Percentiles rank a stretch among this genome's conserved stretches.
Evolutionary conservation across 1,140 invertebrate genomes (phyloP).

Genomic region (Drosophila takahashii): DNA sequence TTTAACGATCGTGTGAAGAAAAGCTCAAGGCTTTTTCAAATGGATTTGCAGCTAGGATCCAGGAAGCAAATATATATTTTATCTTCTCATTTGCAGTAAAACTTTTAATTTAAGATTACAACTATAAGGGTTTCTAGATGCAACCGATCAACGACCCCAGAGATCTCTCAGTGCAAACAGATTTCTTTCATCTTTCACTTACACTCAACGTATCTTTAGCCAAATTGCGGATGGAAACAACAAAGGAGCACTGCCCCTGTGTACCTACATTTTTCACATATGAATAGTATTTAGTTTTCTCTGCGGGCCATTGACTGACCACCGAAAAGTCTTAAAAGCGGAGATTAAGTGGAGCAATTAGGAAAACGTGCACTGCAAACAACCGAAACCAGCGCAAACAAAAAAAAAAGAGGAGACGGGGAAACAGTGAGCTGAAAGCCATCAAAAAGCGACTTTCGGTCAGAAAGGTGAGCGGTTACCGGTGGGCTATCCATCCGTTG

Average conservation of each 20-base stretch:
- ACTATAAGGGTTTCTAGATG: neutral
- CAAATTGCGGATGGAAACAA: slow-evolving; percentile 5
- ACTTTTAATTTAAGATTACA: neutral
- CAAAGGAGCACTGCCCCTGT: slow-evolving; percentile 3
- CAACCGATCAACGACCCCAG: slow-evolving; percentile 3
- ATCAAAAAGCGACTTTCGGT: slow-evolving; percentile 52
- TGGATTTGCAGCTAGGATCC: neutral
- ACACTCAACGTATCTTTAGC: slow-evolving; percentile 6
- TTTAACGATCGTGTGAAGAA: slow-evolving; percentile 24
- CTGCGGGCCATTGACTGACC: slow-evolving; percentile 64
- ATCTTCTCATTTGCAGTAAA: neutral
- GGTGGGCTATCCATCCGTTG: slow-evolving; percentile 4
- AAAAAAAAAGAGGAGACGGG: slow-evolving; percentile 8
- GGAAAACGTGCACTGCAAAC: slow-evolving; percentile 54
- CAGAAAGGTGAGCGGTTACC: slow-evolving; percentile 51
- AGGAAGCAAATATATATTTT: slow-evolving; percentile 1
- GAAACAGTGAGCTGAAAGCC: slow-evolving; percentile 35
- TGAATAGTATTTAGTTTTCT: slow-evolving; percentile 53
- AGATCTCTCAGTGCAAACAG: slow-evolving; percentile 2
- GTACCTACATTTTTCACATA: slow-evolving; percentile 10
- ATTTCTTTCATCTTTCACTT: slow-evolving; percentile 37
- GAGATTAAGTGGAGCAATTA: slow-evolving; percentile 74
- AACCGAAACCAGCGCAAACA: slow-evolving; percentile 26
- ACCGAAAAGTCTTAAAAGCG: slow-evolving; percentile 51
- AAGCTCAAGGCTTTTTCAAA: neutral